Base-by-base conservation (phyloP, 2,888 invertebrate genomes). In the Drosophila sordidapex region DNA sequence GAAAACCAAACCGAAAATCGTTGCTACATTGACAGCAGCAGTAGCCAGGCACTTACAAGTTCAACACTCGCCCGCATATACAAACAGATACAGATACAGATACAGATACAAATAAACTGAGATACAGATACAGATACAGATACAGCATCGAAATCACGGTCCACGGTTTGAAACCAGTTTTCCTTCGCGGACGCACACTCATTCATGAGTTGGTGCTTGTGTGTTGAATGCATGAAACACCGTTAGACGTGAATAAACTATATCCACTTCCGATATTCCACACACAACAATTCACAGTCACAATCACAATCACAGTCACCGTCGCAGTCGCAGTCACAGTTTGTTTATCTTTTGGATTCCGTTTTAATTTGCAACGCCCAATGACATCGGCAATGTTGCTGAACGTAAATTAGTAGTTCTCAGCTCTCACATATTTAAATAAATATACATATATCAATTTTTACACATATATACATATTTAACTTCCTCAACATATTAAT, bases 171-270 rank as follows among this genome's bases (percentile, higher is more conserved):
- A 74, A 87, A 87, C 87, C 90, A 83, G 90, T 87, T 87, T 86
- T 76, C 90, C 76, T 87, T 87, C 88, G 61, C 63, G 73, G 58
- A 66, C 35, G 36, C 68, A 51, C 35, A 58, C 53, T 51, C 63
- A 70, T 70, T 70, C 70, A 63, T 38, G 60, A 33, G 56, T 46
- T 38, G 38, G 46, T 36, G 56, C 31, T 29, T 31, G 15, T 35
- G 18, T 60, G 31, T 54, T 36, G 48, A 62, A 53, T 63, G 59
- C 52, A 66, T 58, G 74, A 81, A 79, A 80, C 81, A 83, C 82
- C 84, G 82, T 83, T 83, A 83, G 82, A 79, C 57, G 84, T 83
- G 82, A 83, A 83, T 83, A 84, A 83, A 81, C 82, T 76, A 81
- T 51, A 72, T 63, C 48, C 66, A 81, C 82, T 82, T 83, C 84